Evolutionary conservation across 2,797 vertebrate genomes (phyloP), one percentile per base, ranked within the genome.

Genomic region (Octomys mimax): DNA sequence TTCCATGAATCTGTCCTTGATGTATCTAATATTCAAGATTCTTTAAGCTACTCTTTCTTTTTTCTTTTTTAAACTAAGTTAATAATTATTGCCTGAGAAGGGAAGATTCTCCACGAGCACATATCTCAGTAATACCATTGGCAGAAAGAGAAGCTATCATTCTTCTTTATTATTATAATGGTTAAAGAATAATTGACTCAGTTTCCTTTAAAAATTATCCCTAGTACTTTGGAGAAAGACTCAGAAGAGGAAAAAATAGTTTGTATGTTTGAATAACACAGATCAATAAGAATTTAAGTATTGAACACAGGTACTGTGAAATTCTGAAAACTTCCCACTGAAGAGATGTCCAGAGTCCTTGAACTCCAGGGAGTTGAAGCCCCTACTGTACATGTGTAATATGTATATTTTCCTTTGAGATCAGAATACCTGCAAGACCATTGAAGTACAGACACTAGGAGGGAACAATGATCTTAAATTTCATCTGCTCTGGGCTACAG

Each of bases 201-300:
- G 24, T 88, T 95, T 91, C 78, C 21, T 66, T 81, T 77, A 26
- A 80, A 75, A 79, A 92, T 82, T 75, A 75, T 94, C 36, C 62
- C 49, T 68, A 62, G 49, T 46, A 4, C 73, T 95, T 71, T 54
- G 42, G 64, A 42, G n/a, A 93, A 87, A 91, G 73, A 64, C 19
- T 49, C 5, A n/a, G 26, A 70, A 9, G 10, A 78, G 61, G 22
- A 18, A 87, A 87, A 79, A 33, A n/a, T 61, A 61, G 11, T 85
- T 87, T 87, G 31, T 81, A 36, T 82, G 68, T 87, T 84, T 93
- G 7, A 13, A 26, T 9, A n/a, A 11, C 1, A 82, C 31, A 6
- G 46, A 62, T 61, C 33, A 70, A 18, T 14, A 70, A 84, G 71
- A 11, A 90, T 57, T 84, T 89, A 66, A 46, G 10, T 79, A 46